Evolutionary conservation across 2,888 invertebrate species (phyloP), one percentile per base, ranked within the genome.

Genomic region (Thysanoteuthis rhombus): DNA sequence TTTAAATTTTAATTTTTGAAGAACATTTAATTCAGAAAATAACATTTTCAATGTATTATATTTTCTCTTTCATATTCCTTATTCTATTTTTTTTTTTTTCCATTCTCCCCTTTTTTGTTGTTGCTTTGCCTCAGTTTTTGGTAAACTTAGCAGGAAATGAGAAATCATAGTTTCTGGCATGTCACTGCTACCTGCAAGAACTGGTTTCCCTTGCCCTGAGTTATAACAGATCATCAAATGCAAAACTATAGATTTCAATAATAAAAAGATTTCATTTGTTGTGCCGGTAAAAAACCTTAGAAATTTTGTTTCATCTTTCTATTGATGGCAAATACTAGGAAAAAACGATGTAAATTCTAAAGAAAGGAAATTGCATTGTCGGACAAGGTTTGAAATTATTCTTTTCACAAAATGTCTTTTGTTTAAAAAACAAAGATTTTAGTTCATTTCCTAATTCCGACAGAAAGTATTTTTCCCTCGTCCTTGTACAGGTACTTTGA

Each of bases 331-430:
- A 92, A 92, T 45, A 92, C n/a, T 28, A 45, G 92, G 36, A 92
- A 45, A 92, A 45, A 40, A 92, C 45, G 40, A 92, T 92, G 90
- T 90, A 38, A 75, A 45, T 92, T 92, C 42, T n/a, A 42, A 92
- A 92, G 92, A 92, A 92, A 92, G 92, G 92, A 92, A 92, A 92
- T 92, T 92, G 92, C 42, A 45, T 92, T 92, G 92, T 92, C 92
- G 45, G 42, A 92, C 92, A 40, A 92, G 92, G 92, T 92, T 92
- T 92, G 92, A 92, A 92, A 92, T 92, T 40, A 92, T 92, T 92
- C 92, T 92, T 92, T 92, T 6, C 45, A 92, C 45, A 92, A 92
- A 92, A 12, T 45, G n/a, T 6, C 32, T 36, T 92, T 92, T 92
- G 42, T 42, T 40, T 75, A 16, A 40, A 92, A 45, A 92, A 92